These are phyloP conservation scores for Formicarius rufipectus DNA, from an alignment of 2,113 vertebrate genomes.

Conservation along the genomic window DNA sequence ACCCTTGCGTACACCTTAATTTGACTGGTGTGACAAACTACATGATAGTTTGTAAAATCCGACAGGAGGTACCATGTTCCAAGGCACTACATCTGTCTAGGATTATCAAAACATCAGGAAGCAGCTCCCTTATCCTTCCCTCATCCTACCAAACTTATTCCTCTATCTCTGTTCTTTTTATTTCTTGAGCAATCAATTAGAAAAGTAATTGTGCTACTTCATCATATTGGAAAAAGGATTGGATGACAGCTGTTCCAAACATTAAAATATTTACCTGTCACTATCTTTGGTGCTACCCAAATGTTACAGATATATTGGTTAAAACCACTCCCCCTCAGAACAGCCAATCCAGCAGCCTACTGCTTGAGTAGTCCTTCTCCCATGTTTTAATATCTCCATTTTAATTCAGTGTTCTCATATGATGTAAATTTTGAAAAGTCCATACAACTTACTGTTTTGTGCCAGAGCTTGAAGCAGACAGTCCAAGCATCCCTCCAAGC, in stretches of 20 bases:
- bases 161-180: neutral
- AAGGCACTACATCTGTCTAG: neutral
- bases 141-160: neutral
- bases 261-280: neutral
- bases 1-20: neutral
- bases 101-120: neutral
- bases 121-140: neutral
- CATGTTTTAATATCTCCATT: neutral
- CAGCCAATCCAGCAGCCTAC: neutral
- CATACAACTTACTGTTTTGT: slow-evolving; percentile 89
- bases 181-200: neutral
- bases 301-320: neutral
- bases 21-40: neutral
- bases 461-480: slow-evolving; percentile 91
- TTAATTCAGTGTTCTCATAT: neutral
- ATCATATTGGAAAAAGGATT: neutral
- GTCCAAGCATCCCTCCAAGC: slow-evolving; percentile 91
- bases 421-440: slow-evolving; percentile 10
- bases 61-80: neutral
- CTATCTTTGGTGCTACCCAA: rapidly evolving
- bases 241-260: neutral
- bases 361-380: neutral
- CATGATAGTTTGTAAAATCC: neutral
- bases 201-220: neutral
- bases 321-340: neutral